Base-by-base conservation (phyloP, 2,113 vertebrate species). In the Triplophysa tibetana region DNA sequence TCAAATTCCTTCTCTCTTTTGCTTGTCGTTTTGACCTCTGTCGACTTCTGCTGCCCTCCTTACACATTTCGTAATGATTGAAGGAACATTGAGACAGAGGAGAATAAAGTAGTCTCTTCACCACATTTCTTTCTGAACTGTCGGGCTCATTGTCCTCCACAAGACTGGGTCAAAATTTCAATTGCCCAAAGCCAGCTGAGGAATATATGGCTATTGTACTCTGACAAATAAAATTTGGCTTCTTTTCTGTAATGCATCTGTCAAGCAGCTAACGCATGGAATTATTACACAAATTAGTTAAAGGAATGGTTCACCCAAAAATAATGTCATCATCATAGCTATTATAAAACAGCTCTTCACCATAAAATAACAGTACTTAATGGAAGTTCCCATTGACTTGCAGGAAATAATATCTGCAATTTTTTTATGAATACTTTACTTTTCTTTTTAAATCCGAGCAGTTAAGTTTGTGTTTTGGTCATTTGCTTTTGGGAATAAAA, bases 1-100 rank as follows among this genome's bases (percentile, higher is more conserved):
- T 73, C 61, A 82, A 29, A 56, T 67, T 75, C 16, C 43, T 26
- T 41, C 43, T 56, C 65, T 75, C 79, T 78, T 83, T 70, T 76
- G 70, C 72, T 54, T 58, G 65, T 50, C 38, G n/a, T 66, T 70
- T 79, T 83, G 78, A 83, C 78, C 77, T 60, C 23, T 61, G 56
- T 74, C 21, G 13, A 60, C 70, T 61, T 61, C 33, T 19, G 78
- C 60, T 72, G 78, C 73, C 73, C 78, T 80, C 48, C 8, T 69
- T 52, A 76, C 26, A 29, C 72, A 65, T 68, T 70, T 65, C 64
- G 41, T 56, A 83, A 83, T 69, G 72, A 83, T 65, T 70, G 79
- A 70, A 61, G 43, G 26, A 68, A 66, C 38, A 54, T n/a, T 43
- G 56, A 69, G 56, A 64, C 38, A 67, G 79, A 61, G 41, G 33